Evolutionary conservation across 2,888 invertebrate genomes (phyloP).

Genomic region (Conops quadrifasciatus): DNA sequence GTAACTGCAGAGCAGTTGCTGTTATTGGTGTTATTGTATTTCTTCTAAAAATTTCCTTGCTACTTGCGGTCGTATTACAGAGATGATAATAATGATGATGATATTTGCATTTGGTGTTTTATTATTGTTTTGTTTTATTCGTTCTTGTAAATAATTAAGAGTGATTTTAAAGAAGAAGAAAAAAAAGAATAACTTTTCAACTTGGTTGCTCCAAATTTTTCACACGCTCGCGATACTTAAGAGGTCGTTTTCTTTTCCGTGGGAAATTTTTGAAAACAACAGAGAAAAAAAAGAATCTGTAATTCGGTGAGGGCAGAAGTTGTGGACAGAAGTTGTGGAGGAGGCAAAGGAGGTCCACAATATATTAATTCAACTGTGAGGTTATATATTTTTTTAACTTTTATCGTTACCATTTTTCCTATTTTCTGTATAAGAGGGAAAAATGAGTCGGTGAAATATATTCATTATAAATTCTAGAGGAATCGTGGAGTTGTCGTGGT

Average conservation of each 20-base stretch:
- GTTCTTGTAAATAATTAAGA: constrained; percentile 15
- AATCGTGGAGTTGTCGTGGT: too few relatives aligned
- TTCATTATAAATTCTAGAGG: too few relatives aligned
- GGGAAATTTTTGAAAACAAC: constrained; percentile 54
- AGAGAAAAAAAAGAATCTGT: not conserved
- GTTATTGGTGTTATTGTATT: not conserved
- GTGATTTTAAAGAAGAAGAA: not conserved
- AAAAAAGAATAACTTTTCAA: constrained; percentile 13
- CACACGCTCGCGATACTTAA: constrained; percentile 54
- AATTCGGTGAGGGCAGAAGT: not conserved
- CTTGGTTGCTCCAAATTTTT: constrained; percentile 49
- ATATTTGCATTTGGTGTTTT: constrained; percentile 25
- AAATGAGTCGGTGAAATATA: too few relatives aligned
- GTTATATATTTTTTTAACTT: not conserved
- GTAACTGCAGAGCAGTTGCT: not conserved
- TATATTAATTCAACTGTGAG: not conserved
- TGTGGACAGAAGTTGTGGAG: not conserved
- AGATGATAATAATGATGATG: constrained; percentile 9
- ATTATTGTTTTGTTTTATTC: not conserved
- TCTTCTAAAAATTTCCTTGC: not conserved
- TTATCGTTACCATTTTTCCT: too few relatives aligned
- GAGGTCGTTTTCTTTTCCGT: constrained; percentile 51
- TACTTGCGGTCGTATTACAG: not conserved
- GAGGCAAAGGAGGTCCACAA: not conserved
- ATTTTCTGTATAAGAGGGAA: too few relatives aligned